A percentile compares a stretch with the other conserved stretches of the same genome.
Conservation (phyloP, 2,113 vertebrate species). For the Panthera tigris region DNA sequence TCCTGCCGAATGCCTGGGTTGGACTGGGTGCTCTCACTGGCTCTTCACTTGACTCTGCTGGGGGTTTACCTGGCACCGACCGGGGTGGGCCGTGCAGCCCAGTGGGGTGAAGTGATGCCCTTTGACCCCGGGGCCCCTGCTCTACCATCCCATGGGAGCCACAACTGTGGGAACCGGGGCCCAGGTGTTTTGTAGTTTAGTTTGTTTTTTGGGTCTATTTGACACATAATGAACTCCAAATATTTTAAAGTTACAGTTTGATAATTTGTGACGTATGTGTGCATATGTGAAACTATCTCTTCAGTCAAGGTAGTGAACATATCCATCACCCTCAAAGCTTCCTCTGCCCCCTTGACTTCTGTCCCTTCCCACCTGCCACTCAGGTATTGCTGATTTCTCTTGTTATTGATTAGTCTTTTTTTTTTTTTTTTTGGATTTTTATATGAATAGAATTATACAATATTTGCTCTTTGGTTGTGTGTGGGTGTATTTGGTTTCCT, state of each 20-base stretch:
- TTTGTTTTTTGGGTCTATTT: neutral
- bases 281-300: neutral
- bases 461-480: neutral
- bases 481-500: neutral
- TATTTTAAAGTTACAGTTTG: neutral
- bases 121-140: neutral
- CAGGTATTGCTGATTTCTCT: neutral
- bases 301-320: neutral
- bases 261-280: neutral
- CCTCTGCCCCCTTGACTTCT: neutral
- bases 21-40: neutral
- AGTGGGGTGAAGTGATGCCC: neutral
- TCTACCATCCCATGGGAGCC: fast-evolving
- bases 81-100: neutral
- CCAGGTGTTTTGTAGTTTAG: neutral
- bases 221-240: neutral
- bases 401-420: neutral
- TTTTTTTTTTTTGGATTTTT: neutral
- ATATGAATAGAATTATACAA: neutral
- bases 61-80: neutral
- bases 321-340: neutral
- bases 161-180: neutral
- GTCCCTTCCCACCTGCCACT: neutral
- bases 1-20: neutral
- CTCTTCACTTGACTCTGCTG: neutral